Evolutionary conservation across 1,140 invertebrate genomes (phyloP).

Genomic region (Halictus rubicundus): DNA sequence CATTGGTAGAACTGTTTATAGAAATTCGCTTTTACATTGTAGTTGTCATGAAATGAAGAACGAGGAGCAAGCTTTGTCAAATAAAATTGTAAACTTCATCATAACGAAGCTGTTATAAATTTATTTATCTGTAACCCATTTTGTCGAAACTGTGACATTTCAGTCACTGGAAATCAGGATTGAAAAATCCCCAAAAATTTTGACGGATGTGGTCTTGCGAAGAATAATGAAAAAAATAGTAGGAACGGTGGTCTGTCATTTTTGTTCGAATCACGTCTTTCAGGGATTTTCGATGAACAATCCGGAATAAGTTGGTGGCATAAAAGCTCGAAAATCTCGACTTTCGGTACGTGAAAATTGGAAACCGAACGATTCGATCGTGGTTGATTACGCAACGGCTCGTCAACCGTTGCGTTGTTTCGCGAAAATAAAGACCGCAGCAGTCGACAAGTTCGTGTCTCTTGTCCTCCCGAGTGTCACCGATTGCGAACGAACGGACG

Average conservation of each 20-base stretch:
- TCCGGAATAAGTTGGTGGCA: not conserved
- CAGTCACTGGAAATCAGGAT: too few species aligned
- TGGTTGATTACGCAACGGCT: not conserved
- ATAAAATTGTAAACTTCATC: too few species aligned
- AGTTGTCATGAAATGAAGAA: too few species aligned
- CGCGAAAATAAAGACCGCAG: not conserved
- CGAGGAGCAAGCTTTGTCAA: too few species aligned
- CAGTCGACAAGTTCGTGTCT: not conserved
- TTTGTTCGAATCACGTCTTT: not conserved
- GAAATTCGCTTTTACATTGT: too few species aligned
- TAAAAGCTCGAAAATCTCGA: not conserved
- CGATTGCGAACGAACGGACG: not conserved
- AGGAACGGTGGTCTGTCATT: too few species aligned
- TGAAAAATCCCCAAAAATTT: too few species aligned
- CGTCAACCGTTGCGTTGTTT: conserved; percentile 9
- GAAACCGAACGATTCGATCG: not conserved
- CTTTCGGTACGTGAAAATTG: not conserved
- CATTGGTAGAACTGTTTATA: too few species aligned
- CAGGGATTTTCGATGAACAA: not conserved
- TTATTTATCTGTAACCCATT: too few species aligned
- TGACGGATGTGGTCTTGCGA: too few species aligned
- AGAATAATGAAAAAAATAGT: not conserved
- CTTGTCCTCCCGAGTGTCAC: not conserved
- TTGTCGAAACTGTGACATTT: too few species aligned
- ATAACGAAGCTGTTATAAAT: too few species aligned